Evolutionary conservation across 2,888 invertebrate species (phyloP).

Genomic region (Mamestra brassicae): DNA sequence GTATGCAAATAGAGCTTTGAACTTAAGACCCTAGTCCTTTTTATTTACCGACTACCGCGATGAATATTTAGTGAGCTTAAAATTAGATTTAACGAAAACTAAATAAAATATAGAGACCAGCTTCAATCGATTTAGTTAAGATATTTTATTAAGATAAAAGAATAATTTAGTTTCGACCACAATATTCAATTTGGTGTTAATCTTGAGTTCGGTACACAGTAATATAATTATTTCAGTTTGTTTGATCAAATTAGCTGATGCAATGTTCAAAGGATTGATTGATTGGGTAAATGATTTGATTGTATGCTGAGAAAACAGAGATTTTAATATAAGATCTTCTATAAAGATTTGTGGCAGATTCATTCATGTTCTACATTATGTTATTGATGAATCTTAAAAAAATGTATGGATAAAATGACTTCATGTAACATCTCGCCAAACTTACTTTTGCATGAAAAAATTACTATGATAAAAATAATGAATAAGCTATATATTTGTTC

Average conservation of each 20-base stretch:
- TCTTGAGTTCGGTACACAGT: constrained; percentile 6
- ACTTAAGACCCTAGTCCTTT: constrained; percentile 1
- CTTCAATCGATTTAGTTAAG: constrained; percentile 15
- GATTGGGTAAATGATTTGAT: constrained; percentile 20
- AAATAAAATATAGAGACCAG: constrained; percentile 18
- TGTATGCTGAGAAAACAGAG: not conserved
- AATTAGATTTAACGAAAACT: constrained; percentile 30
- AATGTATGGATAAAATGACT: too few species aligned
- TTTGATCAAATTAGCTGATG: constrained; percentile 7
- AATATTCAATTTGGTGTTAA: not conserved
- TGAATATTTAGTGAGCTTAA: constrained; percentile 44
- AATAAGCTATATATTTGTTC: too few species aligned
- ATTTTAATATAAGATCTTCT: not conserved
- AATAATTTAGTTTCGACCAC: not conserved
- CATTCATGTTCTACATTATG: not conserved
- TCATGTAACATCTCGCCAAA: too few species aligned
- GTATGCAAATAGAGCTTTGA: constrained; percentile 39
- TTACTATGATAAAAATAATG: too few species aligned
- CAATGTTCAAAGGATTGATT: constrained; percentile 5
- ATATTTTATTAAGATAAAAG: constrained; percentile 6
- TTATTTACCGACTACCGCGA: constrained; percentile 19
- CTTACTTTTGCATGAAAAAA: too few species aligned
- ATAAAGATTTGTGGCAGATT: not conserved
- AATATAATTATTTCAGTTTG: constrained; percentile 14
- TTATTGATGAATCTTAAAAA: too few species aligned